These are phyloP conservation scores for Numenius arquata DNA, from an alignment of 2,113 vertebrate species.

Conservation along the genomic window DNA sequence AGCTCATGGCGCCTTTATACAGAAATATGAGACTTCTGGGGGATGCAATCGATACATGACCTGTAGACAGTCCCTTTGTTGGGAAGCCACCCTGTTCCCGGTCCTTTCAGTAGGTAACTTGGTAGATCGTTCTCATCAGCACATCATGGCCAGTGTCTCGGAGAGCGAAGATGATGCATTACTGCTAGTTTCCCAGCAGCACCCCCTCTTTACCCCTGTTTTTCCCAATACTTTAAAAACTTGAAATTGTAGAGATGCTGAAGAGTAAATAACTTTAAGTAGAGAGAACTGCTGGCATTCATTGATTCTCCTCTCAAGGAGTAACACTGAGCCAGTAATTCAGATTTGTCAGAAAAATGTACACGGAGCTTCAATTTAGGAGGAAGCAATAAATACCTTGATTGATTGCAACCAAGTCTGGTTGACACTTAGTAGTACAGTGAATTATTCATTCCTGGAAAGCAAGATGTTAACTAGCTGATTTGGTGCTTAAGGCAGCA, in stretches of 20 bases:
- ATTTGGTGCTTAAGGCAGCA: slow-evolving; percentile 25
- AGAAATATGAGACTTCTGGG: not conserved
- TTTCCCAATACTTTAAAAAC: not conserved
- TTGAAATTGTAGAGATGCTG: not conserved
- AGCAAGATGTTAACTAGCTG: slow-evolving; percentile 43
- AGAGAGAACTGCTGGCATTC: not conserved
- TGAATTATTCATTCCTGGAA: slow-evolving; percentile 51
- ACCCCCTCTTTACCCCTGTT: not conserved
- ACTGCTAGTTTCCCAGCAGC: not conserved
- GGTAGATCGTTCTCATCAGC: not conserved
- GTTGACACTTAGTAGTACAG: not conserved
- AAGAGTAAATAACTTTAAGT: slow-evolving; percentile 20
- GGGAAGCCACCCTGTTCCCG: not conserved
- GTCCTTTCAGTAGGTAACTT: not conserved
- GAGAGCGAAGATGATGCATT: not conserved
- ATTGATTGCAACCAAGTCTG: slow-evolving; percentile 33
- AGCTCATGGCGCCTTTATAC: not conserved
- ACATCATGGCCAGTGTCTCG: not conserved
- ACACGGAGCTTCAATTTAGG: slow-evolving; percentile 13
- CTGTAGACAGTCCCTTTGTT: not conserved
- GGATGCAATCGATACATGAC: not conserved
- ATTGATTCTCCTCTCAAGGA: slow-evolving; percentile 34
- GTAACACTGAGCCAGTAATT: slow-evolving; percentile 19
- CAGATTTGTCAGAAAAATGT: slow-evolving; percentile 49
- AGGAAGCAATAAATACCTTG: slow-evolving; percentile 36